Percentiles rank a stretch among this genome's conserved stretches.
Conservation (phyloP, 2,888 invertebrate species). For the Thera obeliscata region DNA sequence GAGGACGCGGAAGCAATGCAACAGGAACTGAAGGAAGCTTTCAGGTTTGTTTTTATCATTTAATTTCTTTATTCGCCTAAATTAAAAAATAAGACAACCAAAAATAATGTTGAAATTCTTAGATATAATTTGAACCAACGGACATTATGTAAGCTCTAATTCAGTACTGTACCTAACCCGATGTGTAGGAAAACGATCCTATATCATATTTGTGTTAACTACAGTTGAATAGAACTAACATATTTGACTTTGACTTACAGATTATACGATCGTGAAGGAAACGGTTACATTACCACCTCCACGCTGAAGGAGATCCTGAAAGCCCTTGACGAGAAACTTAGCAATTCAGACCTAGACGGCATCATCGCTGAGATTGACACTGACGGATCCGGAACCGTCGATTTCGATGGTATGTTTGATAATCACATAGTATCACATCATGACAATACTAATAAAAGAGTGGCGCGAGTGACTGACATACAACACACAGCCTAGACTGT, state of each 20-base stretch:
- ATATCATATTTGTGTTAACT: no score
- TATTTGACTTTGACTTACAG: constrained; percentile 55
- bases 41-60: constrained; percentile 85
- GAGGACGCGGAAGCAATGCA: constrained; percentile 98
- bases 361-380: constrained; percentile 99
- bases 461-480: no score
- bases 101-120: no score
- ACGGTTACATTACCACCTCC: constrained; percentile 96
- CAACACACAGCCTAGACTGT: no score
- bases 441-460: no score
- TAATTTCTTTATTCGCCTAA: no score
- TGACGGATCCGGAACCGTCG: constrained; percentile 99
- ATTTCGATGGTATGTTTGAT: constrained; percentile 93
- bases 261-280: constrained; percentile 98
- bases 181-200: no score
- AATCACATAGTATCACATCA: no score
- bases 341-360: constrained; percentile 96
- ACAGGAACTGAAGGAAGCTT: constrained; percentile 98
- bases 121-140: no score
- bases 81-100: no score
- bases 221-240: not conserved
- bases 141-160: no score
- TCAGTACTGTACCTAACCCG: no score
- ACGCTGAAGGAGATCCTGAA: constrained; percentile 96
- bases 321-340: constrained; percentile 96